phyloP scores from a whole-genome alignment of 2,797 vertebrate genomes.

The Takifugu ocellatus region DNA sequence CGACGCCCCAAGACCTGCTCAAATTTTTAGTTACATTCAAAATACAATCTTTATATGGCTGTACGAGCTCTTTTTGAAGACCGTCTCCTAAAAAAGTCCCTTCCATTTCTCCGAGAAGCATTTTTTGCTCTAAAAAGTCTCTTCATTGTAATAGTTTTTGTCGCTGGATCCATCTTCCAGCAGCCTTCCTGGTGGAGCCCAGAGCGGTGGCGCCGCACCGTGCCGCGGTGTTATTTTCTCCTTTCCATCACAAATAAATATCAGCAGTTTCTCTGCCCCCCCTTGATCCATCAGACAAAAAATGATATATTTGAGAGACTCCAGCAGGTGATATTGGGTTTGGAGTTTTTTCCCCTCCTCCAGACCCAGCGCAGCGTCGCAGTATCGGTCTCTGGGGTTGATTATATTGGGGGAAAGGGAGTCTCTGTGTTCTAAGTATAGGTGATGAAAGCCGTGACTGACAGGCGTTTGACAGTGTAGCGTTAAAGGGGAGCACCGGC shows the following conservation, averaged over 20 bases:
- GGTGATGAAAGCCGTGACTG: constrained; percentile 61
- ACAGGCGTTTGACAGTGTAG: constrained; percentile 54
- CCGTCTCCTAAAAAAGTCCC: not conserved
- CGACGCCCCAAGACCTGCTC: no score
- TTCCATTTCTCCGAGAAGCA: not conserved
- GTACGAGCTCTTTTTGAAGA: no score
- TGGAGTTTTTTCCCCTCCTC: no score
- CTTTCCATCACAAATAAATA: not conserved
- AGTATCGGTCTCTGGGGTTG: constrained; percentile 11
- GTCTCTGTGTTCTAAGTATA: constrained; percentile 16
- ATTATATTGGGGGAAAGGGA: constrained; percentile 24
- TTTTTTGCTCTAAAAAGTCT: not conserved
- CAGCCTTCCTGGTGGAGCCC: no score
- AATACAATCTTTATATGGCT: no score
- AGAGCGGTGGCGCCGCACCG: no score
- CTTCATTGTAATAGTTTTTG: no score
- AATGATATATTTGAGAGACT: not conserved
- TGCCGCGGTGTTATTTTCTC: no score
- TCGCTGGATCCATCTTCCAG: no score
- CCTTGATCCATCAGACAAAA: constrained; percentile 4
- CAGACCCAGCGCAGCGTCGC: no score
- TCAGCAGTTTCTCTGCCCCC: not conserved
- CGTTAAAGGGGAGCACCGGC: constrained; percentile 44
- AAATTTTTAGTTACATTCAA: no score
- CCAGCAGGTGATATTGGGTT: constrained; percentile 6